Evolutionary conservation across 1,140 invertebrate species (phyloP).

Genomic region (Colletes latitarsis): DNA sequence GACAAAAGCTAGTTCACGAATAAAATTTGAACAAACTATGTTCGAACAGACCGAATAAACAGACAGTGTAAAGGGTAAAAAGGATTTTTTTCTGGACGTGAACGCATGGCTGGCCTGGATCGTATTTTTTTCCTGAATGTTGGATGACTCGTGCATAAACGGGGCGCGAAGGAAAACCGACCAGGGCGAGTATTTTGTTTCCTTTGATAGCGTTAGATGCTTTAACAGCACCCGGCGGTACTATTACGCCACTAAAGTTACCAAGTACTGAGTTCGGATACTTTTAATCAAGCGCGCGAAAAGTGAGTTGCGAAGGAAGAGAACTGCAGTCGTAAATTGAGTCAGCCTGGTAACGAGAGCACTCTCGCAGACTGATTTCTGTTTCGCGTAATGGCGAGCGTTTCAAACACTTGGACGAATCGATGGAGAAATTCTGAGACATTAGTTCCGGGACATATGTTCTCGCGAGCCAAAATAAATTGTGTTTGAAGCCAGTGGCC

Average conservation of each 20-base stretch:
- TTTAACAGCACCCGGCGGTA: constrained; percentile 29
- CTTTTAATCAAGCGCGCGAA: constrained; percentile 38
- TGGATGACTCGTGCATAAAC: constrained; percentile 24
- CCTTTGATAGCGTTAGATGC: constrained; percentile 37
- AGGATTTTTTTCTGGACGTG: too few species aligned
- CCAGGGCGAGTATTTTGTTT: constrained; percentile 34
- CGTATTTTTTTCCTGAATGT: neutral
- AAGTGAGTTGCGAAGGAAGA: constrained; percentile 10
- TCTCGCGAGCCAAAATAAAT: neutral
- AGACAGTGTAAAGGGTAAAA: too few species aligned
- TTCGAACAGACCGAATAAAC: too few species aligned
- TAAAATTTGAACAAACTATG: too few species aligned
- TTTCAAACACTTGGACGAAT: neutral
- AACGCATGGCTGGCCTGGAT: neutral
- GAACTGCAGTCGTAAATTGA: constrained; percentile 21
- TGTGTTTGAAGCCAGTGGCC: neutral
- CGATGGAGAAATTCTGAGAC: too few species aligned
- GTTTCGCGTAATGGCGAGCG: neutral
- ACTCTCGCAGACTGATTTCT: neutral
- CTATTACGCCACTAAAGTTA: constrained; percentile 39
- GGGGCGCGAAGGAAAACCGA: neutral
- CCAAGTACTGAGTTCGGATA: neutral
- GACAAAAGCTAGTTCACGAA: too few species aligned
- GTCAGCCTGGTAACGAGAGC: neutral
- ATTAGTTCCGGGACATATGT: too few species aligned